phyloP scores from a whole-genome alignment of 2,888 invertebrate genomes.

The Acanthococcus lagerstroemiae region DNA sequence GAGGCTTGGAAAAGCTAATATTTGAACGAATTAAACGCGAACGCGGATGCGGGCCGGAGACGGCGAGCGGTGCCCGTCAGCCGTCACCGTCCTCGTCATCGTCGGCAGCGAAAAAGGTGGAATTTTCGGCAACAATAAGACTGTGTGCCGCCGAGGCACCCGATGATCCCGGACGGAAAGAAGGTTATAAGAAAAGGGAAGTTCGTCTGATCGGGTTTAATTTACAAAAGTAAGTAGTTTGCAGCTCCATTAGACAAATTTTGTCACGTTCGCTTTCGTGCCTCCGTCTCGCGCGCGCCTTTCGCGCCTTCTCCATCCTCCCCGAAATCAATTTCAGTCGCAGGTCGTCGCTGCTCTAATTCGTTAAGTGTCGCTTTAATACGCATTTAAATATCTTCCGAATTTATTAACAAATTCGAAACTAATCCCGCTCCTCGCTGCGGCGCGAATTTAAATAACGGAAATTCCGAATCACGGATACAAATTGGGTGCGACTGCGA shows the following conservation, averaged over 20 bases:
- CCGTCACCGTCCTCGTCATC: background rate
- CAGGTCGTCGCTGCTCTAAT: background rate
- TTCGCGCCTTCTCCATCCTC: background rate
- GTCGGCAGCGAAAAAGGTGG: too few relatives aligned
- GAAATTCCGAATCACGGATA: background rate
- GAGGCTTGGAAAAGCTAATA: conserved; percentile 21
- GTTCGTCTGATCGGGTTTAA: conserved; percentile 28
- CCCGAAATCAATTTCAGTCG: background rate
- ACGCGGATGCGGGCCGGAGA: background rate
- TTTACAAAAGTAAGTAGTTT: conserved; percentile 30
- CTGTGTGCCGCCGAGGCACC: too few relatives aligned
- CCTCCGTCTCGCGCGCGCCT: background rate
- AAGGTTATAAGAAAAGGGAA: background rate
- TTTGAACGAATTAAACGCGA: conserved; percentile 20
- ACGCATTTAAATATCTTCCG: background rate
- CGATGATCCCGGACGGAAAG: background rate
- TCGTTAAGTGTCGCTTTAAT: background rate
- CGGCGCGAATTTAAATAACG: too few relatives aligned
- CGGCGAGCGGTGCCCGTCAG: background rate
- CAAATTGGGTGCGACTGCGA: background rate
- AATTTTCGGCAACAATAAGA: background rate
- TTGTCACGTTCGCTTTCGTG: conserved; percentile 26
- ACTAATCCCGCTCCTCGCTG: background rate
- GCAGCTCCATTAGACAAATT: conserved; percentile 31
- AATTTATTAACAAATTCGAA: background rate